Evolutionary conservation across 53 echinoderm and acorn worm species (phyloP).

Genomic region (Paracentrotus lividus): DNA sequence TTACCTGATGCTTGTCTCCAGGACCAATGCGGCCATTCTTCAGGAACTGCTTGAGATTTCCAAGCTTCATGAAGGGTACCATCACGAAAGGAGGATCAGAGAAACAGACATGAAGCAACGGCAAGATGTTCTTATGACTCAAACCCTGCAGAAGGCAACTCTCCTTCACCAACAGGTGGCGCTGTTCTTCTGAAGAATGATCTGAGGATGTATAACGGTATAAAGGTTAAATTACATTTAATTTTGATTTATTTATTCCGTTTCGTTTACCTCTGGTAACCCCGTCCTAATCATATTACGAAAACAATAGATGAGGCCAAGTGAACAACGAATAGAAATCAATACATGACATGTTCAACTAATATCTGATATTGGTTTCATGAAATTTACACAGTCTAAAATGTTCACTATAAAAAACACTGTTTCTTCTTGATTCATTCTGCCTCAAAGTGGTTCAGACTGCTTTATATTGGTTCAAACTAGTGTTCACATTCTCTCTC

Average conservation of each 20-base stretch:
- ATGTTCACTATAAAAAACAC: too few species aligned
- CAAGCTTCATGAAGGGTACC: slow-evolving; percentile 86
- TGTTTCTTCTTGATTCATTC: too few species aligned
- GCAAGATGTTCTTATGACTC: slow-evolving; percentile 91
- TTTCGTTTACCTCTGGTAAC: too few species aligned
- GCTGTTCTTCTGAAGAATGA: slow-evolving; percentile 92
- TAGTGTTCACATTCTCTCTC: too few species aligned
- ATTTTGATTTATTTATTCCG: too few species aligned
- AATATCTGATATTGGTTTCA: too few species aligned
- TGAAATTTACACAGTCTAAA: too few species aligned
- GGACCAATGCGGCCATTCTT: slow-evolving; percentile 92
- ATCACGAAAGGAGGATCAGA: slow-evolving; percentile 83
- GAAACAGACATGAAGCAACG: slow-evolving; percentile 87
- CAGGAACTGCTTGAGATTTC: slow-evolving; percentile 93
- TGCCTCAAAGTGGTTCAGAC: neutral
- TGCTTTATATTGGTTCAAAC: neutral
- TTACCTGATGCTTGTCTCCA: slow-evolving; percentile 94
- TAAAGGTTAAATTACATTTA: too few species aligned
- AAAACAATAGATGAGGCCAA: too few species aligned
- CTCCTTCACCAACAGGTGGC: slow-evolving; percentile 88
- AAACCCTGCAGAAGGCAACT: slow-evolving; percentile 91
- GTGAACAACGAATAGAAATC: too few species aligned
- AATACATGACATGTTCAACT: too few species aligned
- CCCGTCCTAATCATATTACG: too few species aligned
- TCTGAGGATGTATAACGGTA: slow-evolving; percentile 65